These are phyloP conservation scores for Euphonia xanthogaster DNA, from an alignment of 2,797 vertebrate species.

Conservation along the genomic window DNA sequence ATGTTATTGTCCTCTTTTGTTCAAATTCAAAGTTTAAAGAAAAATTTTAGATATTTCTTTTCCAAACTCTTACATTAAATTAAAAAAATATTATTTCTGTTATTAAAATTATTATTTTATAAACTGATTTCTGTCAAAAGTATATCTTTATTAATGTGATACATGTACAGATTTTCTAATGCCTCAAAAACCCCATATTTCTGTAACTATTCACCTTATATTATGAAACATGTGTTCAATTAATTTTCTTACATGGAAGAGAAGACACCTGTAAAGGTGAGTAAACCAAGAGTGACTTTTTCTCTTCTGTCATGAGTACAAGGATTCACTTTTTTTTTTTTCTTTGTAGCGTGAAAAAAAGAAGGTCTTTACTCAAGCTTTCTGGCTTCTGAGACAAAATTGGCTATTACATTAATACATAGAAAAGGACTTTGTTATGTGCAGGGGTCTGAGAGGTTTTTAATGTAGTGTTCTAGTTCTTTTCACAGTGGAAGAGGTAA, in stretches of 20 bases:
- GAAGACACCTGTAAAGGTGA: not conserved
- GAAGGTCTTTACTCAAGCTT: not conserved
- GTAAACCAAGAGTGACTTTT: not conserved
- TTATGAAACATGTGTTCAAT: not conserved
- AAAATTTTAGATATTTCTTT: not conserved
- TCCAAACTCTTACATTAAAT: not conserved
- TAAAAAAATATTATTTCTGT: not conserved
- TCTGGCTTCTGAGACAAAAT: not conserved
- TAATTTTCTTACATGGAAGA: not conserved
- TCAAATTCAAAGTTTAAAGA: not conserved
- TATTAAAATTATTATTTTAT: not conserved
- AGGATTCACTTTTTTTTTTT: not conserved
- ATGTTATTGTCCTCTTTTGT: not conserved
- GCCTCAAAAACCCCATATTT: not conserved
- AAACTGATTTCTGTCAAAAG: not conserved
- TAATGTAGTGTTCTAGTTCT: not conserved
- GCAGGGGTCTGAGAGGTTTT: not conserved
- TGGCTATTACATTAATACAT: not conserved
- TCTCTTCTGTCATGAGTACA: not conserved
- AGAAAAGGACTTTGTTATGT: not conserved
- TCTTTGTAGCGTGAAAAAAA: not conserved
- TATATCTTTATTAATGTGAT: not conserved
- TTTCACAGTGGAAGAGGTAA: not conserved
- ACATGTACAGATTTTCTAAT: rapidly evolving
- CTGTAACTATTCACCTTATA: not conserved